Conservation (phyloP, 2,888 invertebrate genomes). For the Sympetrum striolatum region DNA sequence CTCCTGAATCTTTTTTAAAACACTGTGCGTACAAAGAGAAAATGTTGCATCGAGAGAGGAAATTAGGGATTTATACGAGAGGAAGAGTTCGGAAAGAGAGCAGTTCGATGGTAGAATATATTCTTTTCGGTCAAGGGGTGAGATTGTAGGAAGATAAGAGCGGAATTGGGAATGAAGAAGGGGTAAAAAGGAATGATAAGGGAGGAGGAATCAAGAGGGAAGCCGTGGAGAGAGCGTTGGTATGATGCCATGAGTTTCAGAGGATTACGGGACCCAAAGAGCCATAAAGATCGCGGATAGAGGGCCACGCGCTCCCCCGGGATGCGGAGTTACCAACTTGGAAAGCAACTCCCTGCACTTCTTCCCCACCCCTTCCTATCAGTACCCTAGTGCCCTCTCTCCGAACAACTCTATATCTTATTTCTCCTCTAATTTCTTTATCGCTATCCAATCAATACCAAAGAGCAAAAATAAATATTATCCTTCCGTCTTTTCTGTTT, state of each 20-base stretch:
- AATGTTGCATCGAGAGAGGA: neutral
- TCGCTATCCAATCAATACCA: neutral
- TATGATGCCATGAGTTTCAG: conserved; percentile 32
- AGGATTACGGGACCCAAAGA: conserved; percentile 37
- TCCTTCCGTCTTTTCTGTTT: neutral
- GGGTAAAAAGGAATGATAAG: neutral
- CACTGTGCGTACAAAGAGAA: neutral
- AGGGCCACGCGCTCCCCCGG: conserved; percentile 39
- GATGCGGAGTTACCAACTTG: conserved; percentile 33
- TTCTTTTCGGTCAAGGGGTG: conserved; percentile 12
- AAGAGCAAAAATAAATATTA: too few species aligned
- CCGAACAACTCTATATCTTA: neutral
- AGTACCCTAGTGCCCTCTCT: neutral
- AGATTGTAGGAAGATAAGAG: neutral
- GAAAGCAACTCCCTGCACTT: conserved; percentile 22
- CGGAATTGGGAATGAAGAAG: neutral
- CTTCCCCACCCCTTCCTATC: neutral
- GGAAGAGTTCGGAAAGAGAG: neutral
- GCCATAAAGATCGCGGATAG: conserved; percentile 41
- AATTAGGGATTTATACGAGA: neutral
- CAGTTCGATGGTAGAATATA: neutral
- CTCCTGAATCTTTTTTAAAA: too few species aligned
- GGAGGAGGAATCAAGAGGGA: neutral
- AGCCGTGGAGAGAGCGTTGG: neutral
- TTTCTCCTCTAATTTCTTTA: neutral